Conservation (phyloP, 2,113 vertebrate species). For the Planiliza haematocheilus region DNA sequence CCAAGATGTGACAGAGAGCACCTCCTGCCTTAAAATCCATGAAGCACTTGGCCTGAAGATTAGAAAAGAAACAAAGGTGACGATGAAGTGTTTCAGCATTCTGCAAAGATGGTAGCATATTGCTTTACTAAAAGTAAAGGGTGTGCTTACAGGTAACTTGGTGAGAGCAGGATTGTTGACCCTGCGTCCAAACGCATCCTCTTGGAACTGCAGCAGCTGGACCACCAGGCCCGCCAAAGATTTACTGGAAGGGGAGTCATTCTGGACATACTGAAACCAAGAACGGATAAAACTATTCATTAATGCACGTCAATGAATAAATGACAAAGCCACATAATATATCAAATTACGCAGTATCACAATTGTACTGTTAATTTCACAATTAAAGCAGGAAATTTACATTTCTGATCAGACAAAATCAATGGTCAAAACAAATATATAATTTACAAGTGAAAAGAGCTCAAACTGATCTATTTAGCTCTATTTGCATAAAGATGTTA, state of each 20-base stretch:
- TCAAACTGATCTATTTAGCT: no score
- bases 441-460: no score
- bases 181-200: constrained; percentile 96
- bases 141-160: constrained; percentile 92
- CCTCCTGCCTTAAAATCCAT: constrained; percentile 98
- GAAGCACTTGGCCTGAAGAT: constrained; percentile 93
- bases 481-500: no score
- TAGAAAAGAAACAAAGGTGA: background rate
- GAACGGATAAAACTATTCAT: background rate
- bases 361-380: background rate
- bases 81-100: background rate
- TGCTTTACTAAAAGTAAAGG: background rate
- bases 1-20: constrained; percentile 95
- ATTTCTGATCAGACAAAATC: no score
- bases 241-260: constrained; percentile 97
- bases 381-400: background rate
- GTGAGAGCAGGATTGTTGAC: constrained; percentile 98
- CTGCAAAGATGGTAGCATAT: background rate
- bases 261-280: constrained; percentile 90
- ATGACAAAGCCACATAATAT: background rate
- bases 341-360: background rate
- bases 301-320: background rate
- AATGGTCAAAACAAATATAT: no score
- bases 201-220: constrained; percentile 98
- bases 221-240: constrained; percentile 93